Evolutionary conservation across 2,888 invertebrate species (phyloP).

Genomic region (Epinotia bilunana): DNA sequence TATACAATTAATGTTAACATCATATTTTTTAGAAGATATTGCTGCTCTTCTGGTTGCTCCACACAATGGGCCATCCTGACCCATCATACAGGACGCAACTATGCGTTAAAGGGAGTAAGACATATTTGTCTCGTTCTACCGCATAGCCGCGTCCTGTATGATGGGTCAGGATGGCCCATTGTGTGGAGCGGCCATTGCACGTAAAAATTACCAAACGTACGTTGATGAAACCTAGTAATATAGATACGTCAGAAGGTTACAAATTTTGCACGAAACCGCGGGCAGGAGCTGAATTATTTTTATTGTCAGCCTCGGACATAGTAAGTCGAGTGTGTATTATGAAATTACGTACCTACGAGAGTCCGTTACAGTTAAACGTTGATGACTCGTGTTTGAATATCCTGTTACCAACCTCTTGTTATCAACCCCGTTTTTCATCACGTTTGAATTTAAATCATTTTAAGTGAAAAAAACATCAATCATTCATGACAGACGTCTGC

Average conservation of each 20-base stretch:
- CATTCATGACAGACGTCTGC: background rate
- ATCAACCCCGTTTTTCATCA: background rate
- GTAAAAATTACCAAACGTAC: background rate
- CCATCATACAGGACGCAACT: too few species aligned
- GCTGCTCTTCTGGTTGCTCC: too few species aligned
- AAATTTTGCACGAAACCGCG: background rate
- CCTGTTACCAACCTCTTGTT: background rate
- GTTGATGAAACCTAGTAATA: background rate
- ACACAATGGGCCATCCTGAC: too few species aligned
- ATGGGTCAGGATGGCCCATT: too few species aligned
- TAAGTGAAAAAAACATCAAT: background rate
- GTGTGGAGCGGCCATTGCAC: too few species aligned
- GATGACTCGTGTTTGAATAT: background rate
- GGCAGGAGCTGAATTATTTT: background rate
- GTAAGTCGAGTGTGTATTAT: background rate
- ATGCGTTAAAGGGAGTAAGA: too few species aligned
- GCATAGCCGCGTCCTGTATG: too few species aligned
- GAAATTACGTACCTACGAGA: background rate
- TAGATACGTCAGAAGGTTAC: background rate
- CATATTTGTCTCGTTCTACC: too few species aligned
- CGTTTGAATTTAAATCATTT: background rate
- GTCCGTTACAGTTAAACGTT: background rate
- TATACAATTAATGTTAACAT: background rate
- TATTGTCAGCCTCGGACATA: background rate
- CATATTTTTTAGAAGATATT: background rate